Percentiles rank a stretch among this genome's conserved stretches.
phyloP scores from a whole-genome alignment of 2,888 invertebrate species.

The Tachystola acroxantha region DNA sequence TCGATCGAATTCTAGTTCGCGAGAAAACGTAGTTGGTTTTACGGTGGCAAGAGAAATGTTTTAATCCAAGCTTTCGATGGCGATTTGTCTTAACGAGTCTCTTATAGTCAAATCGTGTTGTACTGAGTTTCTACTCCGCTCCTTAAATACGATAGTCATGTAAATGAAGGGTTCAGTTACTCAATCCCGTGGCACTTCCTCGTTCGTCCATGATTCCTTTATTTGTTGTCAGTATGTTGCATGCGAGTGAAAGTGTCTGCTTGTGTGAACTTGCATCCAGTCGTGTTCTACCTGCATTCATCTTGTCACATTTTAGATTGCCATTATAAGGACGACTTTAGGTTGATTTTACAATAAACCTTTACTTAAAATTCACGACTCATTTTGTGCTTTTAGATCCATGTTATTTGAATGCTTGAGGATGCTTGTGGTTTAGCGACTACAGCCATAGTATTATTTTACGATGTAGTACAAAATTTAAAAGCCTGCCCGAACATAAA shows the following conservation, averaged over 20 bases:
- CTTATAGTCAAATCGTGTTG: slow-evolving; percentile 19
- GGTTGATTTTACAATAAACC: too few species aligned
- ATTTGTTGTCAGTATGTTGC: slow-evolving; percentile 2
- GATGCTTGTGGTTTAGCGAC: too few species aligned
- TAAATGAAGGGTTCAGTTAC: slow-evolving; percentile 41
- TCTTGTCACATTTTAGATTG: slow-evolving; percentile 1
- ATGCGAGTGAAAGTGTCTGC: slow-evolving; percentile 9
- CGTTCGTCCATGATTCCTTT: slow-evolving; percentile 25
- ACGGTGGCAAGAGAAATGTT: slow-evolving; percentile 23
- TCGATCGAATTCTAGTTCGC: slow-evolving; percentile 9
- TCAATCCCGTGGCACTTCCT: slow-evolving; percentile 31
- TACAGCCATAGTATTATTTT: too few species aligned
- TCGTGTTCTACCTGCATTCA: not conserved
- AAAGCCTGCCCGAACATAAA: too few species aligned
- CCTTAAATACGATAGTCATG: slow-evolving; percentile 35
- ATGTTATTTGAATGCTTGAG: too few species aligned
- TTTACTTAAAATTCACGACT: too few species aligned
- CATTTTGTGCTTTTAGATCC: too few species aligned
- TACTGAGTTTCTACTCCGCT: slow-evolving; percentile 16
- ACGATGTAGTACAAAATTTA: too few species aligned
- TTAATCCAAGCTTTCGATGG: slow-evolving; percentile 32
- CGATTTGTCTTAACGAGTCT: slow-evolving; percentile 36
- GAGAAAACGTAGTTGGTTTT: slow-evolving; percentile 19
- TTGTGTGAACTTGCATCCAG: not conserved
- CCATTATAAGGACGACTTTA: too few species aligned